Base-by-base conservation (phyloP, 2,888 invertebrate species). In the Epinotia demarniana region DNA sequence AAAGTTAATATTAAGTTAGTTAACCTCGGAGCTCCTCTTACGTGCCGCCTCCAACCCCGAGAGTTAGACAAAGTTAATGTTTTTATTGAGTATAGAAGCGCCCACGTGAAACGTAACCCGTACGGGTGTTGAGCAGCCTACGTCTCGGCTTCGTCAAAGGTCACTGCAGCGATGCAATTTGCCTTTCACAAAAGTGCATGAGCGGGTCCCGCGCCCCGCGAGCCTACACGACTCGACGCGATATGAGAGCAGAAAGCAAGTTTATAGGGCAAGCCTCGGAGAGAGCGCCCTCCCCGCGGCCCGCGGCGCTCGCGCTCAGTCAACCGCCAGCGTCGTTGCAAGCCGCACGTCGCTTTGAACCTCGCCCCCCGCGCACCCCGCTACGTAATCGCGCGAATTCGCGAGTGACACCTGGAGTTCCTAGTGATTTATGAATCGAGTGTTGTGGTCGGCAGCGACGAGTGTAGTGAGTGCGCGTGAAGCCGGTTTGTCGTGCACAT, bases 181-280 rank as follows among this genome's bases (percentile, higher is more conserved):
- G 86, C 89, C 90, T 91, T 91, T 91, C 89, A 91, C 91, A 86
- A 90, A 87, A 88, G 79, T 88, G 85, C 87, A 85, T 81, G 80
- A 84, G 33, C 72, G 13, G 60, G 43, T 64, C 64, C 69, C 63
- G 69, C 69, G 69, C 69, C 79, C 79, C 79, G 80, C 80, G 79
- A 81, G 86, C 87, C 87, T 87, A 86, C 90, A 82, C 73, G 73
- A 68, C 73, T 58, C 69, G 73, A 19, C 68, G 70, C 87, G 87
- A 83, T 86, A 85, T 81, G 86, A 87, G 87, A 87, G 88, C 87
- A 87, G 86, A 88, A 89, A 88, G 85, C 89, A 88, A 90, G 88
- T 90, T 90, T 90, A 85, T 90, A 89, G 92, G 89, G 87, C 89
- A 86, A 83, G 84, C 85, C 84, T 87, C 81, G 82, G 86, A 81